Percentiles rank a stretch among this genome's conserved stretches.
These are phyloP conservation scores for Alouatta caraya DNA, from an alignment of 2,797 vertebrate species.

Conservation along the genomic window DNA sequence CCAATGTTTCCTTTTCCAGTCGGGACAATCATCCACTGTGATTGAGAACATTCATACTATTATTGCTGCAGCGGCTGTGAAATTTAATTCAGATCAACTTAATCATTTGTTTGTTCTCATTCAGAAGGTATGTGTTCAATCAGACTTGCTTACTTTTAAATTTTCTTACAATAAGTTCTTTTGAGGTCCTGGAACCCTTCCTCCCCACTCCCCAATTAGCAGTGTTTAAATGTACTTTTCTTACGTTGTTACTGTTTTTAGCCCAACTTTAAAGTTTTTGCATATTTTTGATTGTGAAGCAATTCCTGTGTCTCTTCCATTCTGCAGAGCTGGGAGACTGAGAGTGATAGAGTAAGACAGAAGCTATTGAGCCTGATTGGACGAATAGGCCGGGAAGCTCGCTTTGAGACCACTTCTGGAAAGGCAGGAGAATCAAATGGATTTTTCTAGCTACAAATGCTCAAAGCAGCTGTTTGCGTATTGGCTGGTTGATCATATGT, in stretches of 20 bases:
- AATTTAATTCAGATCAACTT: conserved; percentile 98
- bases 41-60: conserved; percentile 99
- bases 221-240: not conserved
- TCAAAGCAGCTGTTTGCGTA: not conserved
- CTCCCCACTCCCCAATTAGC: not conserved
- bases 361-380: conserved; percentile 97
- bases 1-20: conserved; percentile 83
- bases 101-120: conserved; percentile 98
- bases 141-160: not conserved
- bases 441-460: conserved; percentile 8
- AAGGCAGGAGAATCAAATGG: conserved; percentile 87
- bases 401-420: conserved; percentile 95
- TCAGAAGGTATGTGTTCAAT: conserved; percentile 90
- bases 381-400: conserved; percentile 96
- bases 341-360: conserved; percentile 96
- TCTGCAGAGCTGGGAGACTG: conserved; percentile 96
- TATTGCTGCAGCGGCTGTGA: conserved; percentile 97
- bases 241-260: not conserved
- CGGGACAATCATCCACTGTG: conserved; percentile 98
- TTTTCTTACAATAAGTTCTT: conserved; percentile 31
- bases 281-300: not conserved
- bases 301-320: conserved; percentile 30
- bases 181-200: not conserved
- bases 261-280: not conserved
- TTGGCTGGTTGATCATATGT: not conserved